A percentile compares a stretch with the other conserved stretches of the same genome.
Conservation (phyloP, 2,888 invertebrate species). For the Tetragnatha montana region DNA sequence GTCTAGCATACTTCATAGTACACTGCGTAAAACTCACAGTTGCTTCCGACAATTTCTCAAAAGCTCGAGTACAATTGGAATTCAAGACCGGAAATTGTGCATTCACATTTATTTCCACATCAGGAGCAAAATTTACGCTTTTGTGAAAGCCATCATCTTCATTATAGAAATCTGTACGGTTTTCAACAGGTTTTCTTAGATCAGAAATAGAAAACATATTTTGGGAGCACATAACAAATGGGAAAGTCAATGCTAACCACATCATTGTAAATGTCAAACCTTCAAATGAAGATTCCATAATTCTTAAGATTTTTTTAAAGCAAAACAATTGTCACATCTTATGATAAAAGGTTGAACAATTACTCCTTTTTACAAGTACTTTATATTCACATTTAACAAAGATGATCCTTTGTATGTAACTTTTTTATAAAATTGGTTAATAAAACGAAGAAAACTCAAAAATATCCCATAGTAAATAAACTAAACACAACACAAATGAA, state of each 20-base stretch:
- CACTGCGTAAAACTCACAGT: slow-evolving; percentile 45
- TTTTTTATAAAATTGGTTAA: no score
- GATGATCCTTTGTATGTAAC: no score
- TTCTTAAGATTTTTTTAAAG: not conserved
- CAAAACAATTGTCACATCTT: no score
- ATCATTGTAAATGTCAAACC: not conserved
- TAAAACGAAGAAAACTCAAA: no score
- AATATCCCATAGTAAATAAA: no score
- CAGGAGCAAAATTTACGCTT: not conserved
- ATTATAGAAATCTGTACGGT: not conserved
- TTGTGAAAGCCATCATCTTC: not conserved
- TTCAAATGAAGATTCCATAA: not conserved
- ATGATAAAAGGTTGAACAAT: no score
- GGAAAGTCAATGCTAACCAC: not conserved
- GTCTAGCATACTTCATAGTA: slow-evolving; percentile 33
- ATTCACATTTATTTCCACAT: not conserved
- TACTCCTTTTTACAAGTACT: no score
- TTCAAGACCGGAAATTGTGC: not conserved
- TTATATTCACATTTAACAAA: no score
- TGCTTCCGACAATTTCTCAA: slow-evolving; percentile 31
- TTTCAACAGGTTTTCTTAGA: not conserved
- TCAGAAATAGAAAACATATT: not conserved
- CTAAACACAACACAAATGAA: not conserved
- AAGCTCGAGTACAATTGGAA: slow-evolving; percentile 12
- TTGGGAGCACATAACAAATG: not conserved